A percentile compares a stretch with the other conserved stretches of the same genome.
Evolutionary conservation across 2,113 vertebrate species (phyloP).

Genomic region (cattle (Bos taurus)): ARS-UCD2.0 NC_037334.1:103267501-103268000

Average conservation of each 20-base stretch:
- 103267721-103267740: conserved; percentile 37
- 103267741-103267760: conserved; percentile 39
- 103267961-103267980: conserved; percentile 32
- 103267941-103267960: neutral
- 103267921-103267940: neutral
- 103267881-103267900: neutral
- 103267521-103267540: neutral
- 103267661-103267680: neutral
- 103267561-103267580: neutral
- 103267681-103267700: conserved; percentile 45
- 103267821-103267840: conserved; percentile 48
- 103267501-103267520: neutral
- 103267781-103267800: conserved; percentile 52
- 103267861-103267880: conserved; percentile 9
- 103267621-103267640: conserved; percentile 26
- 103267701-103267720: conserved; percentile 49
- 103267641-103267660: conserved; percentile 58
- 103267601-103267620: conserved; percentile 32
- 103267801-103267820: conserved; percentile 30
- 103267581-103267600: neutral
- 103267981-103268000: neutral
- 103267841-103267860: neutral
- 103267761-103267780: conserved; percentile 46
- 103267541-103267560: neutral
- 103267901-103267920: conserved; percentile 1